A percentile compares a stretch with the other conserved stretches of the same genome.
Conservation (phyloP, 1,140 invertebrate genomes). For the Bursaphelenchus mucronatus region DNA sequence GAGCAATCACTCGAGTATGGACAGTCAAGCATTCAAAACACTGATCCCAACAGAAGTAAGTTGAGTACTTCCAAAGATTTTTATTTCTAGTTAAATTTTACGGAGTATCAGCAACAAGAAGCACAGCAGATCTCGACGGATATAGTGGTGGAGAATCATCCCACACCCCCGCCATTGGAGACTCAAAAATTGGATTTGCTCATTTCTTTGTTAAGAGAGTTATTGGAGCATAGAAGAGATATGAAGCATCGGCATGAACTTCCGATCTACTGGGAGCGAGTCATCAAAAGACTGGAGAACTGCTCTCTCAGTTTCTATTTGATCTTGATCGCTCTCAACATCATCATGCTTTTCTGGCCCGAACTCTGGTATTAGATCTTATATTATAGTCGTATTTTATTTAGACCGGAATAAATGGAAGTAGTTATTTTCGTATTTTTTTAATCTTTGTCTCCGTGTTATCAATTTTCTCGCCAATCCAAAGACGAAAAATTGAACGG, state of each 20-base stretch:
- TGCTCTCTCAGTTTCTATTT: slow-evolving; percentile 54
- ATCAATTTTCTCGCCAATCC: too few relatives aligned
- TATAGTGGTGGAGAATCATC: slow-evolving; percentile 28
- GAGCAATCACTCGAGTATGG: slow-evolving; percentile 48
- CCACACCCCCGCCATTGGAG: slow-evolving; percentile 15
- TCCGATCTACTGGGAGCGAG: slow-evolving; percentile 56
- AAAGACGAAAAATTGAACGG: too few relatives aligned
- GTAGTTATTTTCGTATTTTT: too few relatives aligned
- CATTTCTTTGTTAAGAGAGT: slow-evolving; percentile 49
- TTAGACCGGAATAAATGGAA: too few relatives aligned
- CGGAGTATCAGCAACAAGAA: slow-evolving; percentile 49
- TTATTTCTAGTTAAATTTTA: slow-evolving; percentile 55
- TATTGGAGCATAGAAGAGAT: slow-evolving; percentile 38
- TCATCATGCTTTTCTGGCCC: slow-evolving; percentile 45
- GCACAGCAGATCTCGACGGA: slow-evolving; percentile 46
- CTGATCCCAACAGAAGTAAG: slow-evolving; percentile 56
- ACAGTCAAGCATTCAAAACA: slow-evolving; percentile 44
- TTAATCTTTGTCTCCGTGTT: too few relatives aligned
- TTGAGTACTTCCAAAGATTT: slow-evolving; percentile 6
- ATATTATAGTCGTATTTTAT: too few relatives aligned
- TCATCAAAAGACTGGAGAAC: slow-evolving; percentile 50
- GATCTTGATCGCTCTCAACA: slow-evolving; percentile 47
- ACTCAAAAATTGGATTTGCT: slow-evolving; percentile 52
- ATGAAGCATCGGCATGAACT: slow-evolving; percentile 35
- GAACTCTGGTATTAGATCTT: slow-evolving; percentile 37